Conservation (phyloP, 2,888 invertebrate species). For the Eueremaeus valkanovi region DNA sequence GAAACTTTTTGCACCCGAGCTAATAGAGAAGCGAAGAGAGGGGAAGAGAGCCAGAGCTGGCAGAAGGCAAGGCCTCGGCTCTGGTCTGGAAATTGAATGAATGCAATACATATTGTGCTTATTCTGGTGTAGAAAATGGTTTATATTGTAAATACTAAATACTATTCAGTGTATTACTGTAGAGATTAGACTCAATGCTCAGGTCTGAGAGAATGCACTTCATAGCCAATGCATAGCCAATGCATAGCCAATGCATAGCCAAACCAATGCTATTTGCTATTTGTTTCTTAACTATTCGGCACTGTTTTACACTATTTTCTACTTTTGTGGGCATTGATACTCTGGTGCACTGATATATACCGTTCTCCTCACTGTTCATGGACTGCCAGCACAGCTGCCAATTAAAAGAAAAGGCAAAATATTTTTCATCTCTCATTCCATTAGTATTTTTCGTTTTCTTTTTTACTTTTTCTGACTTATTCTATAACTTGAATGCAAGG, state of each 20-base stretch:
- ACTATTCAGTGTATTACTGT: conserved; percentile 11
- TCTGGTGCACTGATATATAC: too few relatives aligned
- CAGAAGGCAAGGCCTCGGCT: neutral
- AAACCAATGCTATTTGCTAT: too few relatives aligned
- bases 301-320: too few relatives aligned
- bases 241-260: neutral
- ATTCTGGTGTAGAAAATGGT: conserved; percentile 23
- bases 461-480: conserved; percentile 27
- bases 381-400: conserved; percentile 33
- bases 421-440: conserved; percentile 25
- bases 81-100: neutral
- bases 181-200: neutral
- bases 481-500: neutral
- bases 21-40: neutral
- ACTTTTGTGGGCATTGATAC: too few relatives aligned
- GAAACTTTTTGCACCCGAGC: conserved; percentile 12
- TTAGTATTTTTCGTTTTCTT: neutral
- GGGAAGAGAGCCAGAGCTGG: neutral
- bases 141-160: conserved; percentile 23
- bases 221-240: neutral
- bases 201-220: neutral
- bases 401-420: conserved; percentile 36
- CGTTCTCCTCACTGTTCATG: too few relatives aligned
- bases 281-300: too few relatives aligned
- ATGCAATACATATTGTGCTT: too few relatives aligned